These are phyloP conservation scores for Todus mexicanus DNA, from an alignment of 2,797 vertebrate genomes.

Conservation along the genomic window DNA sequence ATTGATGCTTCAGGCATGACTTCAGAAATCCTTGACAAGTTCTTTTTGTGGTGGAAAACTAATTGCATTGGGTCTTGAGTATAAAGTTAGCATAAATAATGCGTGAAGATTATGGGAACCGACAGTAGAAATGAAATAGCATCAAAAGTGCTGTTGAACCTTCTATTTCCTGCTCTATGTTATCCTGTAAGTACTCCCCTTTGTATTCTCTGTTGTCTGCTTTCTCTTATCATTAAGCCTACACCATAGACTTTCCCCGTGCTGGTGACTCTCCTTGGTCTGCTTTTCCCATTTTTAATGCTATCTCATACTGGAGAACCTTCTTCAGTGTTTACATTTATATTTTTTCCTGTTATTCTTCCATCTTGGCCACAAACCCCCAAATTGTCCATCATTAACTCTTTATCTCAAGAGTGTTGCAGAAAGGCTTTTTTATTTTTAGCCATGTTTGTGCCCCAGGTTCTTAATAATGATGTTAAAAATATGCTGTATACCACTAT, in stretches of 20 bases:
- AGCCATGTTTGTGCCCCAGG: neutral
- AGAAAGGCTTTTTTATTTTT: neutral
- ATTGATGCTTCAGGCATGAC: neutral
- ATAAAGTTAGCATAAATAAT: neutral
- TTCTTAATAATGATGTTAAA: neutral
- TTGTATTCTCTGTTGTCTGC: neutral
- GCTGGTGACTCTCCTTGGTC: neutral
- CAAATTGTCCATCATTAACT: neutral
- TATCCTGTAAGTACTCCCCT: neutral
- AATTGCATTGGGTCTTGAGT: neutral
- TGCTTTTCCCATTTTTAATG: neutral
- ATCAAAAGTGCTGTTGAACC: neutral
- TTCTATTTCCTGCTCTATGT: neutral
- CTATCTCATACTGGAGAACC: neutral
- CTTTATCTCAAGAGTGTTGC: neutral
- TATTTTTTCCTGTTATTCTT: neutral
- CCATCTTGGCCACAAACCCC: neutral
- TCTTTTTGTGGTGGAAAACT: neutral
- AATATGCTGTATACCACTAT: no score
- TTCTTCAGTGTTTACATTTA: neutral
- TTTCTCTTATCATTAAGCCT: neutral
- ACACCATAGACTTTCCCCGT: fast-evolving
- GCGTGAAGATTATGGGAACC: neutral
- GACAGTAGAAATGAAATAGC: neutral
- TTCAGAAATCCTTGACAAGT: neutral